These are phyloP conservation scores for Pseudoatta argentina DNA, from an alignment of 1,140 invertebrate genomes.

Conservation along the genomic window DNA sequence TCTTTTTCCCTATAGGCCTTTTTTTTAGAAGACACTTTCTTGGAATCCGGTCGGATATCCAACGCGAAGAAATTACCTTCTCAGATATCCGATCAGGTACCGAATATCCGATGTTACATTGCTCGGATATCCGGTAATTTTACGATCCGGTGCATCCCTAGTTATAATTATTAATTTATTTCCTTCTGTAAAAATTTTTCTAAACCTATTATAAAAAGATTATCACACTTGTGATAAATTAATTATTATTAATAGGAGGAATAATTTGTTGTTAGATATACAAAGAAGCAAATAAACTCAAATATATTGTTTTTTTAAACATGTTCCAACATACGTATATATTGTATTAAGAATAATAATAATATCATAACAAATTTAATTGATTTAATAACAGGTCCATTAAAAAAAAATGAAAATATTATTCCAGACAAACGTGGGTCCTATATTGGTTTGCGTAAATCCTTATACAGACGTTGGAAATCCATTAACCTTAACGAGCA, in stretches of 20 bases:
- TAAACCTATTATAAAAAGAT: not conserved
- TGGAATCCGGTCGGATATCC: too few species aligned
- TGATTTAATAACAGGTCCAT: not conserved
- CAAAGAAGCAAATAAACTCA: not conserved
- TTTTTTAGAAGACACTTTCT: too few species aligned
- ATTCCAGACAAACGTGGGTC: conserved; percentile 96
- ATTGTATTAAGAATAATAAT: not conserved
- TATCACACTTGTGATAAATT: not conserved
- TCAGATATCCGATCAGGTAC: too few species aligned
- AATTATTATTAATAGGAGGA: conserved; percentile 7
- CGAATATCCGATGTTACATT: too few species aligned
- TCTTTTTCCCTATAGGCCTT: too few species aligned
- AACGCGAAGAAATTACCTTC: too few species aligned
- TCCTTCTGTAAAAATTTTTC: not conserved
- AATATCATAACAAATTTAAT: not conserved
- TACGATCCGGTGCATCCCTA: not conserved
- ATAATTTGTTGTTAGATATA: not conserved
- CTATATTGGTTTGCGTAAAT: conserved; percentile 95
- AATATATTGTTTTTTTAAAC: not conserved
- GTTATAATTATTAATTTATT: not conserved
- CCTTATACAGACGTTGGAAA: conserved; percentile 95
- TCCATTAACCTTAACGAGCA: conserved; percentile 94
- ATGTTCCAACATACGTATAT: not conserved
- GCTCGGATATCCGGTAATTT: too few species aligned
- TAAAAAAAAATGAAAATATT: conserved; percentile 22